Conservation (phyloP, 2,113 vertebrate species). For the Halichoerus grypus region DNA sequence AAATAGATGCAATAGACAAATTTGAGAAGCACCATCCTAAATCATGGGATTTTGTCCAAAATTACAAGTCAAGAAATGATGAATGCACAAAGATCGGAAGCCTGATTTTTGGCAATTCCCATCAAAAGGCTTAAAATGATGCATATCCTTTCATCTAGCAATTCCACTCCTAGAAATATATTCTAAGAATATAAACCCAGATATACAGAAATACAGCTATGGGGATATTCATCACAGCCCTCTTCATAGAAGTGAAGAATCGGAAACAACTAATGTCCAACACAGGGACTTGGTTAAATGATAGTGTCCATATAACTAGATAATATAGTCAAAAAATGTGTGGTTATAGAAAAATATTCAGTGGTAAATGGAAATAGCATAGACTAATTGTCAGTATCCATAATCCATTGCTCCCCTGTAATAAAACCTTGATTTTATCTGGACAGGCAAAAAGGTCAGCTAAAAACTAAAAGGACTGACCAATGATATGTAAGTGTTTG, state of each 20-base stretch:
- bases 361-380: neutral
- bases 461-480: neutral
- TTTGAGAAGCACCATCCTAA: conserved; percentile 48
- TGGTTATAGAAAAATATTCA: neutral
- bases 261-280: neutral
- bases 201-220: neutral
- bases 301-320: neutral
- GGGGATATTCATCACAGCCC: neutral
- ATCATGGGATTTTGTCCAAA: conserved; percentile 55
- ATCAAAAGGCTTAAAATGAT: conserved; percentile 66
- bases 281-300: neutral
- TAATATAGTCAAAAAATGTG: neutral
- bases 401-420: neutral
- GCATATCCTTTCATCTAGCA: neutral
- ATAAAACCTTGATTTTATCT: neutral
- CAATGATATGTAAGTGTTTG: neutral
- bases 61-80: conserved; percentile 74
- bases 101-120: conserved; percentile 37
- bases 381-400: neutral
- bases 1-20: conserved; percentile 52
- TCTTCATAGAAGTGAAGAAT: neutral
- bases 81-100: conserved; percentile 47
- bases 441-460: neutral
- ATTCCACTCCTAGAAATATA: neutral
- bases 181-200: neutral